Conservation (phyloP, 2,888 invertebrate genomes). For the Dione juno region DNA sequence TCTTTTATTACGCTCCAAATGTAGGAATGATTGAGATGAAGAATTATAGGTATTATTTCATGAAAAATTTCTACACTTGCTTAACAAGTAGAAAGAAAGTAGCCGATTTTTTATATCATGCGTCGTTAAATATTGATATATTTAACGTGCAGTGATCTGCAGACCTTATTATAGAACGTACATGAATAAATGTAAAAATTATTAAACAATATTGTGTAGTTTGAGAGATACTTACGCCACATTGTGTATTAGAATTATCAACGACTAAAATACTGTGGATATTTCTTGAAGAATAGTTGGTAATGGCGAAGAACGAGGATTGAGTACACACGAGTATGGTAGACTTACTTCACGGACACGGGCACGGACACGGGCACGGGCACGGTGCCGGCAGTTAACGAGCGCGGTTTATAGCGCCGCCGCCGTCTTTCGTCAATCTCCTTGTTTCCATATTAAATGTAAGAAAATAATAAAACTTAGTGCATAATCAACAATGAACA, state of each 20-base stretch:
- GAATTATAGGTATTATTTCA: background rate
- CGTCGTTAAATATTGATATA: background rate
- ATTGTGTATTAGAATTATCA: background rate
- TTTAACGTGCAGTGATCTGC: no score
- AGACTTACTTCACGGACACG: conserved; percentile 6
- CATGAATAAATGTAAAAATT: no score
- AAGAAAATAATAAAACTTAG: conserved; percentile 26
- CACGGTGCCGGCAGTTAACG: conserved; percentile 29
- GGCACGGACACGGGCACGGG: conserved; percentile 6
- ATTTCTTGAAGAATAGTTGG: background rate
- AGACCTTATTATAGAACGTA: no score
- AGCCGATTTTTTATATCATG: background rate
- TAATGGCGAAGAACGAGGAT: background rate
- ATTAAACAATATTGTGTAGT: background rate
- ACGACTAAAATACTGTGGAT: no score
- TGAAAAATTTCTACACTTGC: background rate
- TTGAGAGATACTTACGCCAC: background rate
- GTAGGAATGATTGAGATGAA: background rate
- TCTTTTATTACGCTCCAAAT: background rate
- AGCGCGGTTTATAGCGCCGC: conserved; percentile 27
- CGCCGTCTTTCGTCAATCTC: conserved; percentile 14
- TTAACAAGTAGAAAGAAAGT: background rate
- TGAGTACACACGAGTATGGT: background rate
- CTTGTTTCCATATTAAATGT: conserved; percentile 9
- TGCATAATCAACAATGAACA: conserved; percentile 34